Percentiles rank a stretch among this genome's conserved stretches.
These are phyloP conservation scores for Glyptemys insculpta DNA, from an alignment of 2,797 vertebrate genomes.

Conservation along the genomic window DNA sequence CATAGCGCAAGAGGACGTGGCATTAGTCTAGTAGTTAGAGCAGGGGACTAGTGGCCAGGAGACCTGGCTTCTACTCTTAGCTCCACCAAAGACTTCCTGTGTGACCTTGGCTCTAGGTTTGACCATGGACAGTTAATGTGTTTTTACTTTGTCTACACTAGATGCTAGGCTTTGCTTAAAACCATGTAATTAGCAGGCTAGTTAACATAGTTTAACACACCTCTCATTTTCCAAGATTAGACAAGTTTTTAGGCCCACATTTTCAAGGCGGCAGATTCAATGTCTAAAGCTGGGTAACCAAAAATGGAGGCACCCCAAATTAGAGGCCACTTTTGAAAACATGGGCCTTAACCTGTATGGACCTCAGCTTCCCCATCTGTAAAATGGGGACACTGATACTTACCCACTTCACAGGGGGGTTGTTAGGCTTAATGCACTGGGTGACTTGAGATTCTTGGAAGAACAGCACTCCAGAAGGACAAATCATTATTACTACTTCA, in stretches of 20 bases:
- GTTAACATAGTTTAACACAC: background rate
- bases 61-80: background rate
- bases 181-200: background rate
- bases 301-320: accelerated
- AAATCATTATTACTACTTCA: background rate
- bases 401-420: background rate
- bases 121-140: accelerated
- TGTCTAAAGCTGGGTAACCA: background rate
- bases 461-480: background rate
- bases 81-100: accelerated
- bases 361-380: background rate
- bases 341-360: background rate
- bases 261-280: background rate
- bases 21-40: accelerated
- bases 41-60: background rate
- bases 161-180: background rate
- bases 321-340: background rate
- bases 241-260: background rate
- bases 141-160: background rate
- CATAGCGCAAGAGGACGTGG: background rate
- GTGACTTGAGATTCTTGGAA: background rate
- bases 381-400: background rate
- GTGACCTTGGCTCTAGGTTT: background rate
- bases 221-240: background rate
- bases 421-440: background rate